A percentile compares a stretch with the other conserved stretches of the same genome.
Evolutionary conservation across 2,797 vertebrate species (phyloP).

Genomic region (Peromyscus eremicus): DNA sequence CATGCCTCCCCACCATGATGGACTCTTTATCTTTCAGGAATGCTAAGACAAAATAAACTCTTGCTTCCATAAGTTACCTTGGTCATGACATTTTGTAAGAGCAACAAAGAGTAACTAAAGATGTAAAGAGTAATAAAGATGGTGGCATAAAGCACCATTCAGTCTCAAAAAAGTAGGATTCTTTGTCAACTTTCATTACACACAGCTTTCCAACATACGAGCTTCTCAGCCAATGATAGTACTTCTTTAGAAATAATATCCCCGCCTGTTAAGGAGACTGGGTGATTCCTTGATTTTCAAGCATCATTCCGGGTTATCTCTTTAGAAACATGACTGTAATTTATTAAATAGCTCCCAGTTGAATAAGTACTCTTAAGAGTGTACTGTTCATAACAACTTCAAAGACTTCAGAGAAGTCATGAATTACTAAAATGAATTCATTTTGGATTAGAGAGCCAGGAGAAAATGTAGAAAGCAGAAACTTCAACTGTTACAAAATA

Average conservation of each 20-base stretch:
- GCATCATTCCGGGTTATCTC: not conserved
- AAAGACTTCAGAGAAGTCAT: not conserved
- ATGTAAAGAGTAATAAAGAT: not conserved
- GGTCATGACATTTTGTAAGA: not conserved
- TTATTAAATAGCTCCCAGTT: not conserved
- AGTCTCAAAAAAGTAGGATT: not conserved
- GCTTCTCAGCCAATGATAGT: not conserved
- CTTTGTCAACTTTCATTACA: not conserved
- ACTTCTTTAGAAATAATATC: not conserved
- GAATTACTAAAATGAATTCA: not conserved
- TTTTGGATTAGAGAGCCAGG: not conserved
- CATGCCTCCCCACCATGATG: too few species aligned
- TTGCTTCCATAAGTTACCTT: not conserved
- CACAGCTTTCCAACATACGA: not conserved
- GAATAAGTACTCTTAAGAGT: not conserved
- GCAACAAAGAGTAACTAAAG: not conserved
- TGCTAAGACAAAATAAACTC: not conserved
- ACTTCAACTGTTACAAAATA: not conserved
- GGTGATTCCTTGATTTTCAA: not conserved
- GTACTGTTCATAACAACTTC: not conserved
- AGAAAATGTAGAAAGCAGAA: conserved; percentile 15
- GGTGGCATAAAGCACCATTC: not conserved
- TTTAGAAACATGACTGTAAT: not conserved
- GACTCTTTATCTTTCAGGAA: not conserved
- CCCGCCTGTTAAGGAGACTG: not conserved